Evolutionary conservation across 2,797 vertebrate species (phyloP).

Genomic region (Gymnodraco acuticeps): DNA sequence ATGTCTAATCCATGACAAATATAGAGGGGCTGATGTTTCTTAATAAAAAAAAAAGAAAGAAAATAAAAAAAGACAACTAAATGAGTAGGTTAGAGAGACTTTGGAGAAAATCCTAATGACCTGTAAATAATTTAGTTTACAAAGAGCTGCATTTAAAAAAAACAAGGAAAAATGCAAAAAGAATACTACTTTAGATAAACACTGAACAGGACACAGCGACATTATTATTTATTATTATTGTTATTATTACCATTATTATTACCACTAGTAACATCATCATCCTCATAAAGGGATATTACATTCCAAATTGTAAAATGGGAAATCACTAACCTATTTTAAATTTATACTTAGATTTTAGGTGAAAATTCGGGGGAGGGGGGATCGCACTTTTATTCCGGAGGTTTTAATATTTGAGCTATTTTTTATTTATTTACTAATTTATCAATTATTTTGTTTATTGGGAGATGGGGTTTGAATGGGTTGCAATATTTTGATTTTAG

Average conservation of each 20-base stretch:
- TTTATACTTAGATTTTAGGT: conserved; percentile 88
- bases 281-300: conserved; percentile 82
- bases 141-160: conserved; percentile 86
- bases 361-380: conserved; percentile 73
- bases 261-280: conserved; percentile 78
- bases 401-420: conserved; percentile 87
- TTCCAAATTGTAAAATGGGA: conserved; percentile 85
- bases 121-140: conserved; percentile 92
- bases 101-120: conserved; percentile 85
- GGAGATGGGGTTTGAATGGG: conserved; percentile 76
- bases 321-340: conserved; percentile 87
- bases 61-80: conserved; percentile 77
- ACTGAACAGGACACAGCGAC: conserved; percentile 79
- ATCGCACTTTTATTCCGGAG: conserved; percentile 81
- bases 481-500: conserved; percentile 86
- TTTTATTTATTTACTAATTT: conserved; percentile 88
- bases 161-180: conserved; percentile 81
- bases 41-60: conserved; percentile 72
- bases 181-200: conserved; percentile 87
- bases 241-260: conserved; percentile 73
- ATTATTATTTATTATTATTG: conserved; percentile 78
- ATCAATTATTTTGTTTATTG: conserved; percentile 85
- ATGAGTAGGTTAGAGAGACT: conserved; percentile 90
- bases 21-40: conserved; percentile 80
- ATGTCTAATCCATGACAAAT: conserved; percentile 81